phyloP scores from a whole-genome alignment of 1,140 invertebrate genomes.

The Solenopsis invicta region DNA sequence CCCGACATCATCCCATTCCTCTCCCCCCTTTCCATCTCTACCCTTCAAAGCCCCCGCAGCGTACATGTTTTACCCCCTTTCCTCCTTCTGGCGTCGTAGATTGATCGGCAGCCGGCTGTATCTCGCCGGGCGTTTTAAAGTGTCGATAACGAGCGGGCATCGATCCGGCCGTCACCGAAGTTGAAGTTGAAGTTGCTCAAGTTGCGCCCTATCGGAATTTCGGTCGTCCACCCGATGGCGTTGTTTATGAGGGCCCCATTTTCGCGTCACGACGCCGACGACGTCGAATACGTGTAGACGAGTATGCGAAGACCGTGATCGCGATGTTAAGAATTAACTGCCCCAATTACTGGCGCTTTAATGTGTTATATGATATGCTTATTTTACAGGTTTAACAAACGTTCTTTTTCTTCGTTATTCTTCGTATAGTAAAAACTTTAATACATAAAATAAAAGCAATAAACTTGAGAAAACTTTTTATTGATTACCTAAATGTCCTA shows the following conservation, averaged over 20 bases:
- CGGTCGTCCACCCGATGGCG: slow-evolving; percentile 18
- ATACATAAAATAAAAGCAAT: too few relatives aligned
- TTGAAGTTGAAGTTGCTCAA: slow-evolving; percentile 47
- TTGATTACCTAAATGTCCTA: too few relatives aligned
- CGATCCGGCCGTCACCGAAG: slow-evolving; percentile 42
- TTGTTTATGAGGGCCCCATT: slow-evolving; percentile 38
- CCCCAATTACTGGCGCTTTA: not conserved
- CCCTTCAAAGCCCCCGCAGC: not conserved
- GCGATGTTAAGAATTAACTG: slow-evolving; percentile 19
- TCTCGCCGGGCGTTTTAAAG: slow-evolving; percentile 57
- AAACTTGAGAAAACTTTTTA: too few relatives aligned
- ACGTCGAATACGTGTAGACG: not conserved
- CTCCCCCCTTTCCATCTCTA: not conserved
- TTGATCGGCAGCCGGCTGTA: slow-evolving; percentile 50
- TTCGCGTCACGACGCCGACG: slow-evolving; percentile 2
- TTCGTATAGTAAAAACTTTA: too few relatives aligned
- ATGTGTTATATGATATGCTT: too few relatives aligned
- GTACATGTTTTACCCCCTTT: slow-evolving; percentile 48
- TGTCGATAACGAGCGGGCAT: slow-evolving; percentile 60
- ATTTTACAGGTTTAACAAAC: too few relatives aligned
- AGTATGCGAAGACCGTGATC: not conserved
- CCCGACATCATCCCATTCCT: not conserved
- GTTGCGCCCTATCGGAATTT: slow-evolving; percentile 57
- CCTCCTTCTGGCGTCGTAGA: slow-evolving; percentile 35
- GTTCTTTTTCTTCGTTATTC: too few relatives aligned